Base-by-base conservation (phyloP, 2,113 vertebrate species). In the Dipodomys spectabilis region DNA sequence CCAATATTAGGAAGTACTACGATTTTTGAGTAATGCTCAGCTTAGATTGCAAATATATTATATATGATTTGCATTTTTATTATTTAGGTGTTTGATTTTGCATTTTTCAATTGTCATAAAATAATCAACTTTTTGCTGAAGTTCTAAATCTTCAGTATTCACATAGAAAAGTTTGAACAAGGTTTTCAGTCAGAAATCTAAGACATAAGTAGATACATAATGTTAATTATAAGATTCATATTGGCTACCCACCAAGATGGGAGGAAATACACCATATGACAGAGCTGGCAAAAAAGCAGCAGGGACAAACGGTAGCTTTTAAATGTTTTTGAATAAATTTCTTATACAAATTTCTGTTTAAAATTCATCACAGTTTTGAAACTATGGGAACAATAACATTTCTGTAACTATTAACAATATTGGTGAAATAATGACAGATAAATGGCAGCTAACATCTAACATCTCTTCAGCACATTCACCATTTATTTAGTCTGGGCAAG, bases 161-260 rank as follows among this genome's bases (percentile, higher is more conserved):
- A 74, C 80, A 65, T 68, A 73, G 68, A 64, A 94, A 79, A 87
- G 10, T 62, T 28, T 93, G 62, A 86, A 82, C 83, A 68, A 44
- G 85, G 27, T 3, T 88, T 72, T 91, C 83, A 69, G 45, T 80
- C 3, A 83, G n/a, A 80, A 87, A 88, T 74, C 57, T 94, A 65
- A n/a, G 53, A 67, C 65, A 39, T 45, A 91, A 44, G 6, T 69
- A n/a, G 82, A 86, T 11, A 87, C 73, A 60, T 83, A 64, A 60
- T 30, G n/a, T 69, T 69, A 84, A 75, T n/a, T 20, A 86, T 60
- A 92, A 82, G 82, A 30, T 67, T 57, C 30, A 62, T 62, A 90
- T 53, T 69, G 9, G n/a, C n/a, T n/a, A n/a, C n/a, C n/a, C n/a
- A n/a, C 62, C 20, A 45, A 49, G 4, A 65, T 30, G 12, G 28